Evolutionary conservation across 2,888 invertebrate species (phyloP).

Genomic region (Dorcus hopei): DNA sequence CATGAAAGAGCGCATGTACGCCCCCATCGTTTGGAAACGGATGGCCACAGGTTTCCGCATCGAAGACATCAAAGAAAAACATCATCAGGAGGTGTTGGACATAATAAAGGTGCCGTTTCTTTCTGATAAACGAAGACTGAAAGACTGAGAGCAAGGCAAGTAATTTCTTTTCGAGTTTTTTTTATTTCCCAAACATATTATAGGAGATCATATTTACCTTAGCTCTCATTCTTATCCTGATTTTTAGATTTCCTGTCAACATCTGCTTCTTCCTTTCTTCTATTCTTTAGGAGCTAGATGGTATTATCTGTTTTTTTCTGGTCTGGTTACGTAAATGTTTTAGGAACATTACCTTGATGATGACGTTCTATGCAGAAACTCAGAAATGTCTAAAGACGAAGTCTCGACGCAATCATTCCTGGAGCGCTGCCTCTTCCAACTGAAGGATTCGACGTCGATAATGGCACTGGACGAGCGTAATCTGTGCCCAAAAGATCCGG

Average conservation of each 20-base stretch:
- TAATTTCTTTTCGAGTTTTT: too few species aligned
- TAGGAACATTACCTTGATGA: constrained; percentile 35
- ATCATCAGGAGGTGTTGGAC: constrained; percentile 34
- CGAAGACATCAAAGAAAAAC: constrained; percentile 38
- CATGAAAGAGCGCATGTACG: constrained; percentile 34
- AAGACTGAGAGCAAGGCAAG: too few species aligned
- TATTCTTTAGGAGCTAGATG: too few species aligned
- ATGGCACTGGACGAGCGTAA: constrained; percentile 38
- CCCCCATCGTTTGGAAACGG: constrained; percentile 40
- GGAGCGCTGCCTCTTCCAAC: constrained; percentile 32
- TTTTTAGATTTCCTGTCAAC: too few species aligned
- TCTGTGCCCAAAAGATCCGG: not conserved
- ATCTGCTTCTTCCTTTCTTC: too few species aligned
- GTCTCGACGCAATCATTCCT: constrained; percentile 37
- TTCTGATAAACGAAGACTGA: too few species aligned
- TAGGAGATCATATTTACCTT: too few species aligned
- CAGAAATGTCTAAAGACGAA: constrained; percentile 36
- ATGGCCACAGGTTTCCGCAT: constrained; percentile 38
- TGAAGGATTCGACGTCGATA: constrained; percentile 41
- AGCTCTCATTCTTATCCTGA: too few species aligned
- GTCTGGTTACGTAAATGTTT: too few species aligned
- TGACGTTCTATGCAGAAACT: constrained; percentile 41
- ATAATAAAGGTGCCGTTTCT: constrained; percentile 33
- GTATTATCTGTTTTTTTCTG: too few species aligned
- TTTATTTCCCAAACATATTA: too few species aligned